These are phyloP conservation scores for Xylophagus ater DNA, from an alignment of 2,888 invertebrate genomes.

Conservation along the genomic window DNA sequence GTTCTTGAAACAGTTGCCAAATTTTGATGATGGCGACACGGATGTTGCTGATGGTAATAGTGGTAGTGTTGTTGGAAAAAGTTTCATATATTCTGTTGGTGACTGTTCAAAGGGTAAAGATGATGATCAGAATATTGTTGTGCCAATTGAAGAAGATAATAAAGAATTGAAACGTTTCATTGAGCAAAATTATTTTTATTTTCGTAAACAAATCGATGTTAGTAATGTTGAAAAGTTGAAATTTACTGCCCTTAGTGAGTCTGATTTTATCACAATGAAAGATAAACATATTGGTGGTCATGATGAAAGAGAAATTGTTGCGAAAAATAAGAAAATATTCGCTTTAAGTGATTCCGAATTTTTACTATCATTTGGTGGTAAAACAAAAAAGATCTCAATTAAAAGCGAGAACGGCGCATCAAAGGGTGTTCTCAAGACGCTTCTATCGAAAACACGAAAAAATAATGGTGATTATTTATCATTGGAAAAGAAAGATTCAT, in stretches of 20 bases:
- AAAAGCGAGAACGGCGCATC: conserved; percentile 24
- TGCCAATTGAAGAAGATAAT: conserved; percentile 38
- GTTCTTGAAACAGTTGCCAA: conserved; percentile 10
- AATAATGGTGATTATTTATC: conserved; percentile 36
- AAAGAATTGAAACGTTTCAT: conserved; percentile 38
- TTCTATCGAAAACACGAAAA: conserved; percentile 34
- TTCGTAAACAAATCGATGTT: conserved; percentile 27
- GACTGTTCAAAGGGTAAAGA: conserved; percentile 15
- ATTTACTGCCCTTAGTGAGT: conserved; percentile 34
- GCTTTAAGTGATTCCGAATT: conserved; percentile 39
- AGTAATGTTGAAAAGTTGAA: conserved; percentile 21
- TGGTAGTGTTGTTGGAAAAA: neutral
- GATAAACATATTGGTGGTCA: conserved; percentile 10
- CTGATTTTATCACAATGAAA: conserved; percentile 35
- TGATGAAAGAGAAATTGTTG: conserved; percentile 15
- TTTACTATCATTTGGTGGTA: conserved; percentile 27
- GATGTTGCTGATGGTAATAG: neutral
- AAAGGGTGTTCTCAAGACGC: conserved; percentile 32
- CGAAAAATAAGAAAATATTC: conserved; percentile 26
- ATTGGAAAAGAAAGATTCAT: conserved; percentile 27
- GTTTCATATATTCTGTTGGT: conserved; percentile 1
- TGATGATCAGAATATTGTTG: conserved; percentile 21
- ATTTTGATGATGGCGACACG: neutral
- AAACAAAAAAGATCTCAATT: conserved; percentile 17
- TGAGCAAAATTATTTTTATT: conserved; percentile 38